These are phyloP conservation scores for Chloropsis hardwickii DNA, from an alignment of 2,113 vertebrate genomes.

Conservation along the genomic window DNA sequence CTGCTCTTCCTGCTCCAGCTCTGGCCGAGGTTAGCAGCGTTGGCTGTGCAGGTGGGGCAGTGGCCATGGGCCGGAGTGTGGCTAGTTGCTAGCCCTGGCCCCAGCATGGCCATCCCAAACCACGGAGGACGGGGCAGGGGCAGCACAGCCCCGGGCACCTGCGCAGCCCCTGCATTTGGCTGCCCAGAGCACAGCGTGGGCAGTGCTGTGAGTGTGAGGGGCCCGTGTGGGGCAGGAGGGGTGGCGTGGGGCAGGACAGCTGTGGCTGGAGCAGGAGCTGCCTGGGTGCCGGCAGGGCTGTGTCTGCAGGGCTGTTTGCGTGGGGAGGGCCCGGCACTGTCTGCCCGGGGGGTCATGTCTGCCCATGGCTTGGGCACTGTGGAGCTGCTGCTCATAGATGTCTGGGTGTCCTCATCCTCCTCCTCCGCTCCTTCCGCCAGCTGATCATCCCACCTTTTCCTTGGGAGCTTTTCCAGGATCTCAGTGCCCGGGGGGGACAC, in stretches of 20 bases:
- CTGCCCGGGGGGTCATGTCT: accelerated
- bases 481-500: accelerated
- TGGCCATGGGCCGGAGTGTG: accelerated
- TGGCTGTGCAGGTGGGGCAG: neutral
- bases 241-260: neutral
- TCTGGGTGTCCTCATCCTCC: neutral
- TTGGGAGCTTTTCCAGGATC: neutral
- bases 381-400: neutral
- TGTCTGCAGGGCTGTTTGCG: neutral
- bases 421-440: accelerated
- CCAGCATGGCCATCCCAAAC: neutral
- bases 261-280: neutral
- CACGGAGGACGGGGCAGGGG: accelerated
- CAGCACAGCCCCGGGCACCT: neutral
- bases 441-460: neutral
- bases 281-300: accelerated
- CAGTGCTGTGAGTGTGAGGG: accelerated
- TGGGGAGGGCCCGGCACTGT: neutral
- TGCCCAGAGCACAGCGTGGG: accelerated
- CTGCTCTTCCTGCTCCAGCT: neutral
- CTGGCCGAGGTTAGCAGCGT: accelerated
- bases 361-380: neutral
- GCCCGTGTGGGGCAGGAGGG: neutral
- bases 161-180: accelerated
- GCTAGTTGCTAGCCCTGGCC: accelerated